A percentile compares a stretch with the other conserved stretches of the same genome.
Evolutionary conservation across 1,140 invertebrate genomes (phyloP).

Genomic region (Drosophila carrolli): DNA sequence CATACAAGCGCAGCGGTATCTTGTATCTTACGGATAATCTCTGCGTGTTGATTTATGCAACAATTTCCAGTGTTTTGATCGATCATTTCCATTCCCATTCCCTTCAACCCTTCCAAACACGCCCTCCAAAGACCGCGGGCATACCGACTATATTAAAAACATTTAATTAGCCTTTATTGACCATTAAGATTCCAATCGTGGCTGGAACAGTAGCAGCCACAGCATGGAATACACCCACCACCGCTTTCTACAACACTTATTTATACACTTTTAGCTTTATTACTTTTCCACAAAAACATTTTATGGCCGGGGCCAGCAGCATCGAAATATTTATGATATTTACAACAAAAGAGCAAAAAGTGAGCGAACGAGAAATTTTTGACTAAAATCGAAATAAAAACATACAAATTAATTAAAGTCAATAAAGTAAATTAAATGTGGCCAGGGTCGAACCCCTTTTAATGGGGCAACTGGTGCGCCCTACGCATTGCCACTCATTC

Average conservation of each 20-base stretch:
- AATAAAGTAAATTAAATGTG: conserved; percentile 71
- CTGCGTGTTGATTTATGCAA: conserved; percentile 63
- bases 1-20: conserved; percentile 5
- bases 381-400: conserved; percentile 78
- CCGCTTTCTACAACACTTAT: conserved; percentile 62
- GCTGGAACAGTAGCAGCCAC: conserved; percentile 53
- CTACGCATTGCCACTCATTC: conserved; percentile 46
- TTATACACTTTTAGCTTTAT: conserved; percentile 56
- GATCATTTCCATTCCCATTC: conserved; percentile 21
- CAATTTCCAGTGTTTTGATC: conserved; percentile 60
- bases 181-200: conserved; percentile 76
- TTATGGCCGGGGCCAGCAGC: conserved; percentile 47
- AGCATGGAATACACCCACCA: conserved; percentile 56
- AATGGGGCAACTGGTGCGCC: conserved; percentile 54
- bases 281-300: conserved; percentile 55
- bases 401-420: conserved; percentile 82
- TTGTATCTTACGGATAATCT: conserved; percentile 41
- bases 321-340: conserved; percentile 81
- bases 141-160: conserved; percentile 36
- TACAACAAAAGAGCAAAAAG: conserved; percentile 63
- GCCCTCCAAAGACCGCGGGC: neutral
- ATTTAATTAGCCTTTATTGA: conserved; percentile 76
- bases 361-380: conserved; percentile 41
- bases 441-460: conserved; percentile 49
- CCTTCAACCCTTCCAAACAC: conserved; percentile 4